These are phyloP conservation scores for Anomalospiza imberbis DNA, from an alignment of 2,797 vertebrate genomes.

Conservation along the genomic window DNA sequence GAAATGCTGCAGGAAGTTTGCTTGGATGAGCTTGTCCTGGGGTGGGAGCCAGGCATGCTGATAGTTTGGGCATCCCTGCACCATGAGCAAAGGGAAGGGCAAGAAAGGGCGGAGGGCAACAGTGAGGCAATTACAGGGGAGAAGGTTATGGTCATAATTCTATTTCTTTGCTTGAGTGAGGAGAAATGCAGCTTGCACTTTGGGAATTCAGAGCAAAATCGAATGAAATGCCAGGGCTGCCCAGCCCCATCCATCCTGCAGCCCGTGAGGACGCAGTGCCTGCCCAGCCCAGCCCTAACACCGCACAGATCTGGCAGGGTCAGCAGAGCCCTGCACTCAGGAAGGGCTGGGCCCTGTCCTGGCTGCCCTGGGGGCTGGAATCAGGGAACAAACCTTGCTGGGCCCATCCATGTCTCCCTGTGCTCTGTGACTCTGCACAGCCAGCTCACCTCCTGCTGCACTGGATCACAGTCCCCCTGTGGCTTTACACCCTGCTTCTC, in stretches of 20 bases:
- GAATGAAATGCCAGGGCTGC: neutral
- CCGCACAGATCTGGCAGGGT: neutral
- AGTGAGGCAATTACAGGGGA: neutral
- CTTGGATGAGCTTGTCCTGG: neutral
- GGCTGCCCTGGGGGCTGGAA: neutral
- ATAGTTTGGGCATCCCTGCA: neutral
- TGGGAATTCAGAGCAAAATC: neutral
- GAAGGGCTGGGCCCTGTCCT: neutral
- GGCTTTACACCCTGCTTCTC: neutral
- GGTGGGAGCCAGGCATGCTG: neutral
- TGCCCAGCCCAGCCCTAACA: neutral
- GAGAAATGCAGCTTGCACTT: neutral
- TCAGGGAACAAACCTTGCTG: neutral
- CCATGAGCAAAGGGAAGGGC: neutral
- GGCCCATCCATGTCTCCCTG: neutral
- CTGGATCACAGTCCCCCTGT: neutral
- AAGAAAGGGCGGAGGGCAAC: neutral
- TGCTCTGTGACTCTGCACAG: neutral
- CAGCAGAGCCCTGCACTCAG: neutral
- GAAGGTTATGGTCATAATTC: neutral
- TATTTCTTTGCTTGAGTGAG: neutral
- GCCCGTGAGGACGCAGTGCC: neutral
- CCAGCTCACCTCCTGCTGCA: neutral
- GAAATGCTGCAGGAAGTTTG: neutral
- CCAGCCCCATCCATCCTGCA: neutral